phyloP scores from a whole-genome alignment of 2,797 vertebrate species.

The Thalassophryne amazonica region DNA sequence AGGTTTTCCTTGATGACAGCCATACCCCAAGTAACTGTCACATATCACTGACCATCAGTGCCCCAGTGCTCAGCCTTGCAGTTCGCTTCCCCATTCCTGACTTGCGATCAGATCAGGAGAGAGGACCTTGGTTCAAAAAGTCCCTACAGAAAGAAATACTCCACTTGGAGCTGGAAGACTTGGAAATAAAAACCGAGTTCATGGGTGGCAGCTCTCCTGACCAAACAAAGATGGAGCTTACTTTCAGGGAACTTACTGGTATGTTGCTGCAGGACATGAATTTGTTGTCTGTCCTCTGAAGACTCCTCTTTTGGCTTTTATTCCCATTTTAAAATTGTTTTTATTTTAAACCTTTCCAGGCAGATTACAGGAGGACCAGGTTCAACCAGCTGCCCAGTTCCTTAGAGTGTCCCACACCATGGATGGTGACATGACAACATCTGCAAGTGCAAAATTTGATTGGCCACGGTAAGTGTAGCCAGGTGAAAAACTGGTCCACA shows the following conservation, averaged over 20 bases:
- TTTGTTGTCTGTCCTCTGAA: not conserved
- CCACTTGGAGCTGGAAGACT: constrained; percentile 85
- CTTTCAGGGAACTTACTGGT: constrained; percentile 92
- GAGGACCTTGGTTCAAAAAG: constrained; percentile 98
- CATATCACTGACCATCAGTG: constrained; percentile 83
- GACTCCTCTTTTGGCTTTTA: not conserved
- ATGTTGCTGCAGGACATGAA: constrained; percentile 33
- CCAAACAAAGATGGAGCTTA: constrained; percentile 94
- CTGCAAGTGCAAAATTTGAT: constrained; percentile 92
- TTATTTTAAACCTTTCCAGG: constrained; percentile 74
- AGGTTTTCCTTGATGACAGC: constrained; percentile 95
- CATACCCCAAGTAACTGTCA: constrained; percentile 88
- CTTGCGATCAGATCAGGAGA: constrained; percentile 94
- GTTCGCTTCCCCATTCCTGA: constrained; percentile 97
- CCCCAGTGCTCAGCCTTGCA: constrained; percentile 84
- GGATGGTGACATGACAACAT: constrained; percentile 88
- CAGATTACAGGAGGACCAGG: constrained; percentile 88
- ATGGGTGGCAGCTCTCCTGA: constrained; percentile 87
- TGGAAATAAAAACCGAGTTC: constrained; percentile 93
- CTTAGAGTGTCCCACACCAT: constrained; percentile 88
- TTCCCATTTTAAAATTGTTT: not conserved
- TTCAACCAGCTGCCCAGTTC: constrained; percentile 78
- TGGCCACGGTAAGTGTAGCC: constrained; percentile 86
- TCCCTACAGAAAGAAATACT: constrained; percentile 95
- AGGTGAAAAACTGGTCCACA: not conserved